Evolutionary conservation across 2,797 vertebrate genomes (phyloP).

Genomic region (Trematomus bernacchii): DNA sequence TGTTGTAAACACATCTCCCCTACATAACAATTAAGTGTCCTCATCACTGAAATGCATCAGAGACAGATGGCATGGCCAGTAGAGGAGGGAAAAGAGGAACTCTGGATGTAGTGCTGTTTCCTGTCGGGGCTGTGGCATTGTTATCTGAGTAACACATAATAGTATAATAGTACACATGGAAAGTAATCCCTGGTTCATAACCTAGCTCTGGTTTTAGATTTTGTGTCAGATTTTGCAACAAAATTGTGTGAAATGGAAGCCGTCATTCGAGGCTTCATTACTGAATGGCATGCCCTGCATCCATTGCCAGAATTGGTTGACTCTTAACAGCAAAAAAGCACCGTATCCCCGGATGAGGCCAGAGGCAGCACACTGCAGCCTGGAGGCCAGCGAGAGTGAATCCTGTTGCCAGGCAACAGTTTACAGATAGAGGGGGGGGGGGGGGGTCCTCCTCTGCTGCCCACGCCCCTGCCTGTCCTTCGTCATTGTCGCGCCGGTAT

Average conservation of each 20-base stretch:
- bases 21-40: conserved; percentile 79
- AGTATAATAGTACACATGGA: conserved; percentile 15
- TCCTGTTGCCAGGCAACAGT: conserved; percentile 87
- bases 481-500: conserved; percentile 75
- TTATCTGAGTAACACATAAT: conserved; percentile 26
- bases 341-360: conserved; percentile 74
- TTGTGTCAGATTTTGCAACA: conserved; percentile 35
- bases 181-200: conserved; percentile 24
- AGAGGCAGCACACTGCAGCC: conserved; percentile 81
- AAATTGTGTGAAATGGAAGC: conserved; percentile 38
- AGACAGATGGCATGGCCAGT: conserved; percentile 74
- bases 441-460: conserved; percentile 73
- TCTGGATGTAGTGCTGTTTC: conserved; percentile 48
- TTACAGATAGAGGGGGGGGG: conserved; percentile 67
- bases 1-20: conserved; percentile 67
- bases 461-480: conserved; percentile 68
- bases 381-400: conserved; percentile 79
- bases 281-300: conserved; percentile 44
- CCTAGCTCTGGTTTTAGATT: conserved; percentile 21
- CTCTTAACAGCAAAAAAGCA: conserved; percentile 67
- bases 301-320: conserved; percentile 66
- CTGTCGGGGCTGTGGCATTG: conserved; percentile 30
- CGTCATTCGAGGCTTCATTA: conserved; percentile 64
- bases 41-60: conserved; percentile 67
- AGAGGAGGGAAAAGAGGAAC: conserved; percentile 47